These are phyloP conservation scores for Slavum lentiscoides DNA, from an alignment of 2,888 invertebrate species.

Conservation along the genomic window DNA sequence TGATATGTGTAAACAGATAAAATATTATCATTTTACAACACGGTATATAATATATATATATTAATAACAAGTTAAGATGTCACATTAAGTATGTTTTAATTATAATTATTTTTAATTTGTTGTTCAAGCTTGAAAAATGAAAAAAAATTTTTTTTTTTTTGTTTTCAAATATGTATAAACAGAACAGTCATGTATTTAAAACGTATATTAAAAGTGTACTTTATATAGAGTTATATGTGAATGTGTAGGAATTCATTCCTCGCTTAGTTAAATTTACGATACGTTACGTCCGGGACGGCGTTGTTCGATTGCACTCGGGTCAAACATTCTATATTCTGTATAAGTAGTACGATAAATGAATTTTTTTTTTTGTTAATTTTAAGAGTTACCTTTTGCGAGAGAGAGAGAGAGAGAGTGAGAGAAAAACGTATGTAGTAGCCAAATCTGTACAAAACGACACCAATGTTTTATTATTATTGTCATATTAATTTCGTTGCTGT, in stretches of 20 bases:
- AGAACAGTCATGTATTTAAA: slow-evolving; percentile 21
- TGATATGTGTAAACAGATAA: no score
- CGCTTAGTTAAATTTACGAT: slow-evolving; percentile 48
- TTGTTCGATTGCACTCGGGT: neutral
- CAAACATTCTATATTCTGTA: slow-evolving; percentile 17
- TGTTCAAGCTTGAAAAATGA: neutral
- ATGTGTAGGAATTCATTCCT: slow-evolving; percentile 53
- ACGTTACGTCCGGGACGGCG: neutral
- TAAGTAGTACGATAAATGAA: neutral
- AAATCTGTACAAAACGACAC: slow-evolving; percentile 48
- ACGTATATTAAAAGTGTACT: neutral
- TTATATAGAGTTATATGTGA: slow-evolving; percentile 1
- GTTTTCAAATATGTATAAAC: slow-evolving; percentile 13
- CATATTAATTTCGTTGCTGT: no score
- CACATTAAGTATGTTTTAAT: no score
- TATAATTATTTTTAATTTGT: slow-evolving; percentile 9
- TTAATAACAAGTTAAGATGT: no score
- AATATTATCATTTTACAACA: no score
- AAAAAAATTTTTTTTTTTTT: neutral
- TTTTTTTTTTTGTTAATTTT: slow-evolving; percentile 44
- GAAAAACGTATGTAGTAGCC: slow-evolving; percentile 47
- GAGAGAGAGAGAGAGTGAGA: neutral
- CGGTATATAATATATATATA: no score
- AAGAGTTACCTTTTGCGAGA: slow-evolving; percentile 48
- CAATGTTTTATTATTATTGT: no score